A percentile compares a stretch with the other conserved stretches of the same genome.
Evolutionary conservation across 2,888 invertebrate species (phyloP).

Genomic region (Caenorhabditis sp.): DNA sequence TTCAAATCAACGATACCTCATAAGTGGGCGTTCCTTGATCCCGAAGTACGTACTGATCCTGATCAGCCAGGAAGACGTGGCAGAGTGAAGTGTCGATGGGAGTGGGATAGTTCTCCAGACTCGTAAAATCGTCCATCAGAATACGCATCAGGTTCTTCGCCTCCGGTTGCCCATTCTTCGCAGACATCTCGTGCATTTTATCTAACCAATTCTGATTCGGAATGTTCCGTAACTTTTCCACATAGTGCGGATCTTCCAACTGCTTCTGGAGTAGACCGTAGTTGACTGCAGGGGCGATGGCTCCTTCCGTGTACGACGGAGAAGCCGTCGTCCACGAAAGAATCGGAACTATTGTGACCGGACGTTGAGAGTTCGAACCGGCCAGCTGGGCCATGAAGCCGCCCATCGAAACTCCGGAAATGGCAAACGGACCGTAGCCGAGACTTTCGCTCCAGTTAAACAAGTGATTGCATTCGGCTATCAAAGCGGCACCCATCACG

Average conservation of each 20-base stretch:
- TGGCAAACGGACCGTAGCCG: conserved; percentile 92
- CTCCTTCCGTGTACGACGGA: conserved; percentile 85
- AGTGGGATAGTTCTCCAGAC: conserved; percentile 91
- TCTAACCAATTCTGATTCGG: conserved; percentile 63
- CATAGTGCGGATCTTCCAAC: conserved; percentile 56
- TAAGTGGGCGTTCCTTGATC: conserved; percentile 55
- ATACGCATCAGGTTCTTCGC: conserved; percentile 87
- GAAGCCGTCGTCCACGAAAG: conserved; percentile 98
- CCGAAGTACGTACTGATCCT: conserved; percentile 71
- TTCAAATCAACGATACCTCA: conserved; percentile 19
- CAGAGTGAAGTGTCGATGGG: conserved; percentile 90
- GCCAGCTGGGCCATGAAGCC: conserved; percentile 96
- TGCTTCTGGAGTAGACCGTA: conserved; percentile 55
- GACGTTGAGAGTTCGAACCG: conserved; percentile 95
- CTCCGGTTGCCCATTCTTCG: conserved; percentile 43
- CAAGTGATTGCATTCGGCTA: conserved; percentile 90
- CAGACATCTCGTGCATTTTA: conserved; percentile 48
- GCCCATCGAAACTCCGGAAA: conserved; percentile 85
- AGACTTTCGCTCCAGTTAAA: conserved; percentile 93
- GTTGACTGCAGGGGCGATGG: conserved; percentile 55
- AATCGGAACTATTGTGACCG: conserved; percentile 91
- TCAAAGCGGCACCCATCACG: conserved; percentile 97
- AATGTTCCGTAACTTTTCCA: conserved; percentile 57
- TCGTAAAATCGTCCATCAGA: conserved; percentile 98
- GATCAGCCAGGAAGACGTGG: conserved; percentile 85